Evolutionary conservation across 2,113 vertebrate genomes (phyloP).

Genomic region (Andinoacara biseriatus): DNA sequence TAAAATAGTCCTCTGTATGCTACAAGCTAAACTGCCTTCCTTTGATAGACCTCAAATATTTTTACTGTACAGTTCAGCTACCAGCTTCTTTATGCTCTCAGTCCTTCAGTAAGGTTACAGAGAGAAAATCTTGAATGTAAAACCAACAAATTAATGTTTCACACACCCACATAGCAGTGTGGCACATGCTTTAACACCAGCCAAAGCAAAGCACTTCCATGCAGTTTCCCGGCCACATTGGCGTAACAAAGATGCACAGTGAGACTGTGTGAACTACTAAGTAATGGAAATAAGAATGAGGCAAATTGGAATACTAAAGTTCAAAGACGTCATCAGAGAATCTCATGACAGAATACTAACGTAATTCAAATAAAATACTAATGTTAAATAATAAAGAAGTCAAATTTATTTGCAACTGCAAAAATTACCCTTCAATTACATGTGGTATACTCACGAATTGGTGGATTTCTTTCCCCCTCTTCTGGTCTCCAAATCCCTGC

Average conservation of each 20-base stretch:
- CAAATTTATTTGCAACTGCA: not conserved
- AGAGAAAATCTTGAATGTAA: conserved; percentile 23
- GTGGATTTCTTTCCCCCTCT: not conserved
- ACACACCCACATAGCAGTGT: not conserved
- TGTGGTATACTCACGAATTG: not conserved
- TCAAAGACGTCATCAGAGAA: conserved; percentile 2
- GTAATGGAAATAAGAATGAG: conserved; percentile 25
- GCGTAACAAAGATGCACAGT: conserved; percentile 30
- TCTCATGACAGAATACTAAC: not conserved
- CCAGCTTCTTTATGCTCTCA: not conserved
- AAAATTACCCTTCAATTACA: not conserved
- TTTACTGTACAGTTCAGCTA: not conserved
- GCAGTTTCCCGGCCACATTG: conserved; percentile 25
- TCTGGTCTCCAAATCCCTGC: not conserved
- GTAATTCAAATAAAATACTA: not conserved
- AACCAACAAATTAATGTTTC: conserved; percentile 38
- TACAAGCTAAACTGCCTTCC: not conserved
- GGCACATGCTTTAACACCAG: conserved; percentile 29
- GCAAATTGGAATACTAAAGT: conserved; percentile 20
- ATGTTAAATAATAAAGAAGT: not conserved
- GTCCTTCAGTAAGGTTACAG: not conserved
- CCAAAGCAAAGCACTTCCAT: conserved; percentile 39
- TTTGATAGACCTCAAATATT: not conserved
- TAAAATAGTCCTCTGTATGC: not conserved
- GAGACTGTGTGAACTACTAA: not conserved